Percentiles rank a stretch among this genome's conserved stretches.
These are phyloP conservation scores for Microtus montanus DNA, from an alignment of 2,113 vertebrate species.

Conservation along the genomic window DNA sequence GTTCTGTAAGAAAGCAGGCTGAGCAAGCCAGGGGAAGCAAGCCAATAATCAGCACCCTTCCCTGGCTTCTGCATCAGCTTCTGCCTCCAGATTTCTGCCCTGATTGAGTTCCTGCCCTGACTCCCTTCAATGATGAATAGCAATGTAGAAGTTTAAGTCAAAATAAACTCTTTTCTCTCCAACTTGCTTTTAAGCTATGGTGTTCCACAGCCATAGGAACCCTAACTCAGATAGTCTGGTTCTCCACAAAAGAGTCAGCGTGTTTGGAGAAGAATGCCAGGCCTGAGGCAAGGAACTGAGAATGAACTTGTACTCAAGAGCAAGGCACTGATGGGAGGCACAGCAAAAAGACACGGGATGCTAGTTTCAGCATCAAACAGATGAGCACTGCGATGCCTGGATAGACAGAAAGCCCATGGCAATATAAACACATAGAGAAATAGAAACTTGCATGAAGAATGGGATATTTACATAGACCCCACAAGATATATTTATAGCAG, in stretches of 20 bases:
- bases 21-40: background rate
- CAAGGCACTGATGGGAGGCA: background rate
- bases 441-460: background rate
- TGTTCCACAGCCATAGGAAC: background rate
- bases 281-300: background rate
- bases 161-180: background rate
- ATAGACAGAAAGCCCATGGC: background rate
- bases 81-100: background rate
- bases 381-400: background rate
- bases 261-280: background rate
- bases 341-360: background rate
- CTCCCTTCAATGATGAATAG: background rate
- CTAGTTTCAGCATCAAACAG: background rate
- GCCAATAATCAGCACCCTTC: too few relatives aligned
- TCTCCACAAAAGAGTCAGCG: background rate
- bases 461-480: background rate
- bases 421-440: background rate
- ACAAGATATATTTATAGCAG: background rate
- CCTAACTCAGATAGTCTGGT: background rate
- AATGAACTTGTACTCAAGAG: background rate
- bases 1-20: background rate
- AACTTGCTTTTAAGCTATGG: background rate
- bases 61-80: background rate
- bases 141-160: background rate
- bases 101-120: background rate